A percentile compares a stretch with the other conserved stretches of the same genome.
These are phyloP conservation scores for Lacerta viridis DNA, from an alignment of 2,797 vertebrate genomes.

Conservation along the genomic window DNA sequence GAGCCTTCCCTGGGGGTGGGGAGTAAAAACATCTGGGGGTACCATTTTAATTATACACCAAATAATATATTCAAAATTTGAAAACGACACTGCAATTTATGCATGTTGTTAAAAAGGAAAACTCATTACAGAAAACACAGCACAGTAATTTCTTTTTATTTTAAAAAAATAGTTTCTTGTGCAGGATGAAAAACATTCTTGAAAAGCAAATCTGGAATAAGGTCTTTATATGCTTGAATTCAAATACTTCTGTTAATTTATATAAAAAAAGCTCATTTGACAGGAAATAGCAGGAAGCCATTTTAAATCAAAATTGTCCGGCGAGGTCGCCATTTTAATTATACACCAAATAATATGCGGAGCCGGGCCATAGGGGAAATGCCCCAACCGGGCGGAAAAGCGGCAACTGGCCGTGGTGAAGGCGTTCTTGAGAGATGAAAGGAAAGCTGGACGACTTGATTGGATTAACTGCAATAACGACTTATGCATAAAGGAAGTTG, in stretches of 20 bases:
- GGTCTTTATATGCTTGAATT: slow-evolving; percentile 43
- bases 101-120: slow-evolving; percentile 5
- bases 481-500: no score
- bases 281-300: not conserved
- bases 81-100: slow-evolving; percentile 32
- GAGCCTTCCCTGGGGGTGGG: not conserved
- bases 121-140: slow-evolving; percentile 1
- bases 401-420: no score
- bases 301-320: not conserved
- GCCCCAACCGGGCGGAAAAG: no score
- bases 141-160: slow-evolving; percentile 23
- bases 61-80: slow-evolving; percentile 13
- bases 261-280: not conserved
- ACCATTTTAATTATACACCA: slow-evolving; percentile 25
- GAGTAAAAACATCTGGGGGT: no score
- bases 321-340: no score
- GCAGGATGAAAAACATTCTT: not conserved
- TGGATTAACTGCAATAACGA: no score
- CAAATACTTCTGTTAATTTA: slow-evolving; percentile 46
- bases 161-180: slow-evolving; percentile 22
- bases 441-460: no score
- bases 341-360: no score
- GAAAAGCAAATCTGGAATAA: slow-evolving; percentile 31
- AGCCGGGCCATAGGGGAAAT: no score
- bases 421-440: no score